A percentile compares a stretch with the other conserved stretches of the same genome.
Evolutionary conservation across 1,140 invertebrate species (phyloP).

Genomic region (Pollicipes pollicipes): DNA sequence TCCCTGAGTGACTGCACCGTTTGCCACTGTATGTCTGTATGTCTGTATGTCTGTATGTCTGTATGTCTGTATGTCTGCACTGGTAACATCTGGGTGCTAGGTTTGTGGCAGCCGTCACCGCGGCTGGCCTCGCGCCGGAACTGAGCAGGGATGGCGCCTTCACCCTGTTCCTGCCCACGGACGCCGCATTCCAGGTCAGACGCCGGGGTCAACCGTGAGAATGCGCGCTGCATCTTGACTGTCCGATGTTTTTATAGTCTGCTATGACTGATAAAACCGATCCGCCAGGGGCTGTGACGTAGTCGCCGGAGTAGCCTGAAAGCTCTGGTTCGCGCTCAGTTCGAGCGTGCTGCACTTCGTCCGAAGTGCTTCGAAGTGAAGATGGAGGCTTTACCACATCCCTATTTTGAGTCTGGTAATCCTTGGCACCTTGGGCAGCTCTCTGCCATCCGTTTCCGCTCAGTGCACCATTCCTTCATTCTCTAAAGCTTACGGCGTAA

Average conservation of each 20-base stretch:
- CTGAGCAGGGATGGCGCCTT: constrained; percentile 26
- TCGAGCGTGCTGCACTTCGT: neutral
- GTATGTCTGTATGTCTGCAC: no score
- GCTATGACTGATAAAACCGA: no score
- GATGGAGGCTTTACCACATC: neutral
- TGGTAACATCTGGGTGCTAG: no score
- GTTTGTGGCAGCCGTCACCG: constrained; percentile 19
- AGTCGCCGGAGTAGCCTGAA: no score
- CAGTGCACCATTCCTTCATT: neutral
- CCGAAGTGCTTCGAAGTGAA: neutral
- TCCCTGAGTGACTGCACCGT: no score
- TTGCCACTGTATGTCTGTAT: no score
- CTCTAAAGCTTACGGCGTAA: neutral
- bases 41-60: no score
- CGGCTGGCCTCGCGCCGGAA: constrained; percentile 26
- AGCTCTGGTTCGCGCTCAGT: no score
- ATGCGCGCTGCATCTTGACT: neutral
- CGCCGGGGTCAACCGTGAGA: neutral
- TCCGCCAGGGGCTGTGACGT: no score
- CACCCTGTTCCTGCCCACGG: constrained; percentile 35
- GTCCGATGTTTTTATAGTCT: neutral
- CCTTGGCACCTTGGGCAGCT: no score
- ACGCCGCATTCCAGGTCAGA: constrained; percentile 33
- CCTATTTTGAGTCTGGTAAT: neutral
- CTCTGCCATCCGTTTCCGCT: no score